A percentile compares a stretch with the other conserved stretches of the same genome.
phyloP scores from a whole-genome alignment of 2,113 vertebrate genomes.

The Vombatus ursinus region DNA sequence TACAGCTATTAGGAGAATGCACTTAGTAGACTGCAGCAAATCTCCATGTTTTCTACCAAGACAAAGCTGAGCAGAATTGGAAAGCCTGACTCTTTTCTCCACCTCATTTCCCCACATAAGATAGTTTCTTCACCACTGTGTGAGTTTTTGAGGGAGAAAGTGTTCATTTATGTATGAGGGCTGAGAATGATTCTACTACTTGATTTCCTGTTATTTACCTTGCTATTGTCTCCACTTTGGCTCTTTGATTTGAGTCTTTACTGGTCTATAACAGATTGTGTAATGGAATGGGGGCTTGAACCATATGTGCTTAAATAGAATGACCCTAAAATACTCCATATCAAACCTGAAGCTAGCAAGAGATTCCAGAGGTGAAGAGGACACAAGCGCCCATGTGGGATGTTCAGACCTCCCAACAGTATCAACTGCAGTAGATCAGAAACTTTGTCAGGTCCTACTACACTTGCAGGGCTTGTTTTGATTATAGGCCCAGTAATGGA shows the following conservation, averaged over 20 bases:
- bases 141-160: not conserved
- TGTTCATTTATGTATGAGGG: not conserved
- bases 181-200: not conserved
- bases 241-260: not conserved
- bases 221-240: not conserved
- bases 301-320: not conserved
- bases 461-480: not conserved
- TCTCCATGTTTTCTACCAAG: not conserved
- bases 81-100: not conserved
- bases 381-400: not conserved
- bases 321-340: not conserved
- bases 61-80: not conserved
- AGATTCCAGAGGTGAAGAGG: not conserved
- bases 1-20: no score
- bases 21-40: not conserved
- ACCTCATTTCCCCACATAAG: not conserved
- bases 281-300: not conserved
- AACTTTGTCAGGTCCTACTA: not conserved
- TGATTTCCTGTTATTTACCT: not conserved
- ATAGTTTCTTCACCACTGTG: not conserved
- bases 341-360: not conserved
- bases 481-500: not conserved
- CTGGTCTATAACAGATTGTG: not conserved
- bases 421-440: not conserved
- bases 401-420: not conserved